A percentile compares a stretch with the other conserved stretches of the same genome.
These are phyloP conservation scores for Tichodroma muraria DNA, from an alignment of 2,113 vertebrate species.

Conservation along the genomic window DNA sequence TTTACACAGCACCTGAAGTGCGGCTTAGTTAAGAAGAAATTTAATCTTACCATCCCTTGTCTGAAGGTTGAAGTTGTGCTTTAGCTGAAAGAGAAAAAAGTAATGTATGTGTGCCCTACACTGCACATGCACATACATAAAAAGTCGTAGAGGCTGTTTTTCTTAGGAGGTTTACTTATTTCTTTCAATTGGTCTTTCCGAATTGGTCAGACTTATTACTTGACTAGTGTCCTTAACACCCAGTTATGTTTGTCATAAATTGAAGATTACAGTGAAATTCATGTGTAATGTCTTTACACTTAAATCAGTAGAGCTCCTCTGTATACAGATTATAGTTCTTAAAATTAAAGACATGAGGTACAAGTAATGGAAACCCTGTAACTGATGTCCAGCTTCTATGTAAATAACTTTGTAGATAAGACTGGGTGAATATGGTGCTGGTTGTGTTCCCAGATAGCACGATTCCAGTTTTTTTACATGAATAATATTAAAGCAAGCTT, in stretches of 20 bases:
- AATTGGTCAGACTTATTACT: background rate
- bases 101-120: background rate
- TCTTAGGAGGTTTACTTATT: background rate
- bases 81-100: background rate
- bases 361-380: background rate
- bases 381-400: background rate
- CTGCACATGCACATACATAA: background rate
- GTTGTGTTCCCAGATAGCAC: background rate
- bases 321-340: background rate
- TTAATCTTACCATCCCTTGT: background rate
- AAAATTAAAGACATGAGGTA: background rate
- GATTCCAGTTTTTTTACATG: background rate
- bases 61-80: background rate
- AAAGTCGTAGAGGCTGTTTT: background rate
- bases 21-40: background rate
- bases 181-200: background rate
- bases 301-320: background rate
- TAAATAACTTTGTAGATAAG: background rate
- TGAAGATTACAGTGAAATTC: background rate
- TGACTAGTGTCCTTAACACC: background rate
- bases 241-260: background rate
- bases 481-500: background rate
- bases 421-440: background rate
- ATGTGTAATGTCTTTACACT: background rate
- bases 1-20: background rate